A percentile compares a stretch with the other conserved stretches of the same genome.
Conservation (phyloP, 1,140 invertebrate genomes). For the Helicorthomorpha holstii region DNA sequence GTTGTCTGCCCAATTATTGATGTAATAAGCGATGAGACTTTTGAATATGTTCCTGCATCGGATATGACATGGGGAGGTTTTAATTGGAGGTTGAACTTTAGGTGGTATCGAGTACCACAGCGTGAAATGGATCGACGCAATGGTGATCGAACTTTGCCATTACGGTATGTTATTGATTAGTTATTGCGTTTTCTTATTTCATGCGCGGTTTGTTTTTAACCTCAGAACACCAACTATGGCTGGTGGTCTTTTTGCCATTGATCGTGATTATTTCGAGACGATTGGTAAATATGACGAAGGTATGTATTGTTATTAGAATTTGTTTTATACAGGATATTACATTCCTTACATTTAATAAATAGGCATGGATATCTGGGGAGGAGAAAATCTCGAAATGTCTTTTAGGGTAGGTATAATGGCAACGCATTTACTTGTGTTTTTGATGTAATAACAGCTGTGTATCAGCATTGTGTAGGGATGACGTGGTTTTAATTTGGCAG, state of each 20-base stretch:
- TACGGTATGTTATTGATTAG: slow-evolving; percentile 32
- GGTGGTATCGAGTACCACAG: slow-evolving; percentile 91
- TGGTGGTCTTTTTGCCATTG: slow-evolving; percentile 94
- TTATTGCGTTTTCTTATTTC: slow-evolving; percentile 1
- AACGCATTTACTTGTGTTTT: no score
- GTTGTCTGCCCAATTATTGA: slow-evolving; percentile 97
- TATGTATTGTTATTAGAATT: no score
- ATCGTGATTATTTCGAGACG: slow-evolving; percentile 92
- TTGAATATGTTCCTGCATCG: slow-evolving; percentile 76
- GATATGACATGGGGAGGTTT: slow-evolving; percentile 96
- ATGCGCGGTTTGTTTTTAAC: background rate
- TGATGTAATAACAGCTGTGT: no score
- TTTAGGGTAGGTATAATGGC: slow-evolving; percentile 60
- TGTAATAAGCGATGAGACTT: slow-evolving; percentile 93
- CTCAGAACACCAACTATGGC: slow-evolving; percentile 88
- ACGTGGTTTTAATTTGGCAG: no score
- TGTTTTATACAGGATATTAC: no score
- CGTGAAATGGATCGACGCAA: slow-evolving; percentile 79
- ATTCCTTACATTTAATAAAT: no score
- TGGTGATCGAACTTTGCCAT: slow-evolving; percentile 71
- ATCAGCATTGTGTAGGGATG: no score
- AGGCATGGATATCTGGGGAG: slow-evolving; percentile 99
- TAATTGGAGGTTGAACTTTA: slow-evolving; percentile 95
- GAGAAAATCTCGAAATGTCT: slow-evolving; percentile 98
- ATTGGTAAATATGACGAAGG: slow-evolving; percentile 94